Percentiles rank a stretch among this genome's conserved stretches.
Conservation (phyloP, 2,797 vertebrate species). For the Peromyscus eremicus region DNA sequence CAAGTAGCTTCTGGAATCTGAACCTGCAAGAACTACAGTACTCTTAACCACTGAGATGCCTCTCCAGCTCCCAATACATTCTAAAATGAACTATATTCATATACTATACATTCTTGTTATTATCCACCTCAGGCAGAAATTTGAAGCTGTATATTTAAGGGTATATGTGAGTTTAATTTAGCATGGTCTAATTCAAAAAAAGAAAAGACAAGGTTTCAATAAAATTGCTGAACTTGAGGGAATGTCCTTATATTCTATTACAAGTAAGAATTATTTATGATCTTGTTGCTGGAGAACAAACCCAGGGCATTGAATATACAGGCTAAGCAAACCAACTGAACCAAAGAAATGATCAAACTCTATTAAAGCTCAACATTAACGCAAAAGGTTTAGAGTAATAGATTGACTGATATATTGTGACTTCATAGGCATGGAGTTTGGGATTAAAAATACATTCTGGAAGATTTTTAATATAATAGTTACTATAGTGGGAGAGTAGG, state of each 20-base stretch:
- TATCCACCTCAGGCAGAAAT: neutral
- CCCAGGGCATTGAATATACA: neutral
- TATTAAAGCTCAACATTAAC: neutral
- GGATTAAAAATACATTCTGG: neutral
- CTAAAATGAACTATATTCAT: constrained; percentile 29
- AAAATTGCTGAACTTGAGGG: constrained; percentile 8
- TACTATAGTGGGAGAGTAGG: neutral
- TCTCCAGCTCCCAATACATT: neutral
- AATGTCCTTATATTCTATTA: neutral
- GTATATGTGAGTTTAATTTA: constrained; percentile 31
- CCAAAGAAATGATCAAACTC: neutral
- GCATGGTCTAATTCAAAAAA: constrained; percentile 10
- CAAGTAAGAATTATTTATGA: neutral
- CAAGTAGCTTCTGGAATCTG: neutral
- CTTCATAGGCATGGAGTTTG: neutral
- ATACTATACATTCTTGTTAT: neutral
- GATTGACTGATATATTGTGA: neutral
- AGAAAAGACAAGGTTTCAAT: neutral
- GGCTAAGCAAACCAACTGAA: neutral
- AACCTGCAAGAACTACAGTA: neutral
- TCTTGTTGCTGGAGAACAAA: neutral
- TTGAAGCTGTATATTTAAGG: constrained; percentile 37
- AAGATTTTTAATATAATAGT: neutral
- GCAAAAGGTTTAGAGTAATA: neutral
- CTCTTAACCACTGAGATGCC: neutral